A percentile compares a stretch with the other conserved stretches of the same genome.
These are phyloP conservation scores for Callimorpha dominula DNA, from an alignment of 2,888 invertebrate genomes.

Conservation along the genomic window DNA sequence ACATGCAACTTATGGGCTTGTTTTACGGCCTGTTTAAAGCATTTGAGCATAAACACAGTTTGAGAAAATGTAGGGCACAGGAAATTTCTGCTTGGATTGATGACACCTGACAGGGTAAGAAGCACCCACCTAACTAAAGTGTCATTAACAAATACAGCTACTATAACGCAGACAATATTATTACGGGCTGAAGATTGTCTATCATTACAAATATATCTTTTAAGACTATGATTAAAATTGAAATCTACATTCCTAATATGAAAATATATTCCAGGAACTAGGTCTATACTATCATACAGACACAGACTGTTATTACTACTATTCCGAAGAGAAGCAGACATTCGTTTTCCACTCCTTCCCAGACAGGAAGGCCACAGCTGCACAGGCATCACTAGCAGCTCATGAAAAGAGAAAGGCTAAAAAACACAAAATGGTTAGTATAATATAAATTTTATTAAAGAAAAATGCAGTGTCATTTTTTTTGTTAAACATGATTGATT, in stretches of 20 bases:
- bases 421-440: slow-evolving; percentile 73
- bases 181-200: background rate
- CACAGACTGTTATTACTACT: slow-evolving; percentile 93
- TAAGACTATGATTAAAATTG: background rate
- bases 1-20: too few relatives aligned
- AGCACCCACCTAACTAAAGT: too few relatives aligned
- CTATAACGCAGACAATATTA: too few relatives aligned
- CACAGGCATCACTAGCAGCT: slow-evolving; percentile 62
- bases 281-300: slow-evolving; percentile 96
- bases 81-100: too few relatives aligned
- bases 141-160: too few relatives aligned
- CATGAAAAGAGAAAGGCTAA: slow-evolving; percentile 73
- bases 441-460: background rate
- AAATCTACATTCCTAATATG: background rate
- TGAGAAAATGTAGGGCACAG: too few relatives aligned
- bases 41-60: too few relatives aligned
- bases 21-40: too few relatives aligned
- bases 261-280: slow-evolving; percentile 88
- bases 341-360: slow-evolving; percentile 94
- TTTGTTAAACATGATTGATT: background rate
- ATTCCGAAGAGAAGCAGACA: slow-evolving; percentile 90
- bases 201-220: too few relatives aligned
- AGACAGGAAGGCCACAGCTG: slow-evolving; percentile 73
- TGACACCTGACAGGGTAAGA: too few relatives aligned
- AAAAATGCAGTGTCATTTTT: background rate